These are phyloP conservation scores for Drosophila paulistorum DNA, from an alignment of 1,140 invertebrate genomes.

Conservation along the genomic window DNA sequence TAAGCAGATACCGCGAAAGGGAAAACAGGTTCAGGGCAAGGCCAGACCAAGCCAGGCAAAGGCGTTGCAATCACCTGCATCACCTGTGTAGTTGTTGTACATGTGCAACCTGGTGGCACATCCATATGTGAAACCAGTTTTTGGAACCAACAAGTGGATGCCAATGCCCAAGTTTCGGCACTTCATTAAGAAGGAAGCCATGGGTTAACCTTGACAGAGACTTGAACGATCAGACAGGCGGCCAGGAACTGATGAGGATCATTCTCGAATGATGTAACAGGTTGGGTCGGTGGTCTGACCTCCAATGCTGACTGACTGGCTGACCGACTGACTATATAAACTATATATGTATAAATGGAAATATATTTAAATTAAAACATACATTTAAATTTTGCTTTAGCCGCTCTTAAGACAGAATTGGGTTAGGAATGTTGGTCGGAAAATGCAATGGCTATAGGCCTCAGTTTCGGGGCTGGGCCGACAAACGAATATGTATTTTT, in stretches of 20 bases:
- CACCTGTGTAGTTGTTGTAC: constrained; percentile 10
- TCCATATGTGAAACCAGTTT: constrained; percentile 61
- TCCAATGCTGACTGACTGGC: neutral
- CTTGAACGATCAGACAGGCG: neutral
- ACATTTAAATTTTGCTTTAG: constrained; percentile 2
- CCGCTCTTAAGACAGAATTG: constrained; percentile 63
- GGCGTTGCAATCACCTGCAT: constrained; percentile 68
- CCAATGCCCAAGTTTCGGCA: constrained; percentile 75
- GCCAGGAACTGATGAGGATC: constrained; percentile 45
- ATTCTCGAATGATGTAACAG: constrained; percentile 43
- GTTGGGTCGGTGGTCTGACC: constrained; percentile 32
- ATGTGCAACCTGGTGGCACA: constrained; percentile 37
- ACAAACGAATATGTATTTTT: constrained; percentile 4
- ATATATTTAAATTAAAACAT: constrained; percentile 1
- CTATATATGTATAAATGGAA: neutral
- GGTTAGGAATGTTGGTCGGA: constrained; percentile 61
- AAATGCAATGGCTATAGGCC: constrained; percentile 8
- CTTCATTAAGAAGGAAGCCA: constrained; percentile 78
- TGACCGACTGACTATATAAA: neutral
- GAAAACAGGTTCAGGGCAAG: constrained; percentile 71
- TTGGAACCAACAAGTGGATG: constrained; percentile 71
- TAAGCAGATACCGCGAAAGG: constrained; percentile 5
- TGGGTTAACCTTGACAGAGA: constrained; percentile 68
- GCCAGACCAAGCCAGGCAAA: constrained; percentile 43
- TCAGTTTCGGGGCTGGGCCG: constrained; percentile 58